phyloP scores from a whole-genome alignment of 2,888 invertebrate species.

The Acanthosepion pharaonis region DNA sequence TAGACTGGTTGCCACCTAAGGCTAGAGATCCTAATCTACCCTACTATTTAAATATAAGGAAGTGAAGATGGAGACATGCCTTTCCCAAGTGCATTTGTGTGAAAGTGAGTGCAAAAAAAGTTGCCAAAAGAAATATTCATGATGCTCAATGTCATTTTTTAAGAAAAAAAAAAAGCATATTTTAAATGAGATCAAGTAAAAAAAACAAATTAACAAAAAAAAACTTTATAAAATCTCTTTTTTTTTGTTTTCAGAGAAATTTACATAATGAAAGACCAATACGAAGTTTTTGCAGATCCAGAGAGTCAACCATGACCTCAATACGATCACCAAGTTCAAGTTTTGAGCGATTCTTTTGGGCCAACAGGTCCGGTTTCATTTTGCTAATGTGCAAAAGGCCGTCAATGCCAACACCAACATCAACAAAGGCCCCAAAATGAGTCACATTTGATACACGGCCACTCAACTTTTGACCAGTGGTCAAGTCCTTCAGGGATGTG shows the following conservation, averaged over 20 bases:
- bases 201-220: background rate
- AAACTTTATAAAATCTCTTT: background rate
- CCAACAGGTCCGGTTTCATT: constrained; percentile 56
- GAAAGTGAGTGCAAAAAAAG: too few species aligned
- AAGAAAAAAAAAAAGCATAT: background rate
- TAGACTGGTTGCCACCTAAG: too few species aligned
- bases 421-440: constrained; percentile 93
- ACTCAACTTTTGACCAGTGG: constrained; percentile 64
- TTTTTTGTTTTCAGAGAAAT: background rate
- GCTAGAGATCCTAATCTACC: too few species aligned
- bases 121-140: too few species aligned
- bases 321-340: constrained; percentile 69
- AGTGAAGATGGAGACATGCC: too few species aligned
- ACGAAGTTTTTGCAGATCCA: constrained; percentile 61
- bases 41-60: too few species aligned
- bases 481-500: constrained; percentile 81
- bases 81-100: too few species aligned
- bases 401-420: constrained; percentile 76
- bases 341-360: constrained; percentile 50
- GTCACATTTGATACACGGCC: constrained; percentile 90
- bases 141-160: too few species aligned
- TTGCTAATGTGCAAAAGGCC: constrained; percentile 76
- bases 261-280: constrained; percentile 60
- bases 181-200: background rate
- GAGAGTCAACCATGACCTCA: constrained; percentile 60